These are phyloP conservation scores for Mantis religiosa DNA, from an alignment of 2,888 invertebrate genomes.

Conservation along the genomic window DNA sequence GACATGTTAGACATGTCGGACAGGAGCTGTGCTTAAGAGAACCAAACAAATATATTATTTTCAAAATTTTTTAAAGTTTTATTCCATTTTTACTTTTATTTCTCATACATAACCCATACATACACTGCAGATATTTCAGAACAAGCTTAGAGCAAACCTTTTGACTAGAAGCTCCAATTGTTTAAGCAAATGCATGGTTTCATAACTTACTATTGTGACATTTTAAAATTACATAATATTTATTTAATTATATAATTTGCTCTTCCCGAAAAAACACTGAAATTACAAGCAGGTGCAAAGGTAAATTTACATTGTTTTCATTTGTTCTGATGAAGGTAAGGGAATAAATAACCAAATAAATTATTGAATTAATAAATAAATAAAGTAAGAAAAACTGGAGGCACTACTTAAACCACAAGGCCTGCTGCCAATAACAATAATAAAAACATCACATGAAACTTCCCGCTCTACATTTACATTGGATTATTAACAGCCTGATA, in stretches of 20 bases:
- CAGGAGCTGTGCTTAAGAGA: not conserved
- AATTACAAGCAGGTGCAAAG: conserved; percentile 32
- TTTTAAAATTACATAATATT: conserved; percentile 29
- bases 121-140: conserved; percentile 31
- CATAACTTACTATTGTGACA: conserved; percentile 18
- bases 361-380: conserved; percentile 2
- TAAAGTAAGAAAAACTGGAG: conserved; percentile 8
- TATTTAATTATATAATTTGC: conserved; percentile 25
- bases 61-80: conserved; percentile 21
- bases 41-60: not conserved
- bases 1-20: not conserved
- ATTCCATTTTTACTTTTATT: conserved; percentile 39
- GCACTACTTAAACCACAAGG: conserved; percentile 16
- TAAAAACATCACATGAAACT: not conserved
- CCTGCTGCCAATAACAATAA: conserved; percentile 13
- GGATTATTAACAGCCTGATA: not conserved
- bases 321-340: conserved; percentile 21
- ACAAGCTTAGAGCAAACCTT: conserved; percentile 32
- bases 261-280: conserved; percentile 29
- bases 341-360: conserved; percentile 20
- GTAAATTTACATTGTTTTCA: conserved; percentile 26
- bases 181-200: conserved; percentile 26
- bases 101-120: conserved; percentile 54
- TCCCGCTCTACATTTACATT: not conserved
- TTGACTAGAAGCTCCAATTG: conserved; percentile 33